Evolutionary conservation across 2,888 invertebrate genomes (phyloP), one percentile per base, ranked within the genome.

Genomic region (Epistrophe grossulariae): DNA sequence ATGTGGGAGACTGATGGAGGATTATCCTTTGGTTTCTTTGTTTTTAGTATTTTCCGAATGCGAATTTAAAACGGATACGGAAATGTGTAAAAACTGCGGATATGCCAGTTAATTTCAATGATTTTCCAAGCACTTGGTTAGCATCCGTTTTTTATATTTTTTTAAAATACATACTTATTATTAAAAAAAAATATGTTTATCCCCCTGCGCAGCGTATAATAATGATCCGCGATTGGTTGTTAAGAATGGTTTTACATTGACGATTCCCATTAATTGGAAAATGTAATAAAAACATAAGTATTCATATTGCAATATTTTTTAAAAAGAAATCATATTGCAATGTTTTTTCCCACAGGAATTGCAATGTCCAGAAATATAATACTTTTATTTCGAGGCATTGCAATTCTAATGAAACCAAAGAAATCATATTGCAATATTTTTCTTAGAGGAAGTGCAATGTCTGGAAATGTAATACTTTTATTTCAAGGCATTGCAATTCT

Each of bases 61-160:
- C 17, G 45, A 78, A 48, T 35, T 85, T 64, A 59, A 74, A 78
- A 55, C 68, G 78, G 82, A 74, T 45, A 71, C 74, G 85, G 82
- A 82, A 87, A 72, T 76, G 76, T 55, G 35, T 19, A 60, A 60
- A 79, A 82, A 76, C 60, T 74, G 31, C 82, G 85, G 79, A 87
- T 79, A 17, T 82, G 74, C 74, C 78, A 82, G 74, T 79, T 66
- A 59, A 87, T 82, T 79, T 82, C 31, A 79, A 78, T 74, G 59
- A 71, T 78, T 77, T 80, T 81, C 62, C 50, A 76, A 55, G 55
- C 35, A 55, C 45, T 59, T 48, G 62, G 52, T 19, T 35, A 62
- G 38, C 40, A 60, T 78, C 70, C 77, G 73, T 43, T 62, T 60
- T n/a, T 45, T 17, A 50, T 45, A 2, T 38, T 48, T 48, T 73